These are phyloP conservation scores for Dendrolimus pini DNA, from an alignment of 2,888 invertebrate genomes.

Conservation along the genomic window DNA sequence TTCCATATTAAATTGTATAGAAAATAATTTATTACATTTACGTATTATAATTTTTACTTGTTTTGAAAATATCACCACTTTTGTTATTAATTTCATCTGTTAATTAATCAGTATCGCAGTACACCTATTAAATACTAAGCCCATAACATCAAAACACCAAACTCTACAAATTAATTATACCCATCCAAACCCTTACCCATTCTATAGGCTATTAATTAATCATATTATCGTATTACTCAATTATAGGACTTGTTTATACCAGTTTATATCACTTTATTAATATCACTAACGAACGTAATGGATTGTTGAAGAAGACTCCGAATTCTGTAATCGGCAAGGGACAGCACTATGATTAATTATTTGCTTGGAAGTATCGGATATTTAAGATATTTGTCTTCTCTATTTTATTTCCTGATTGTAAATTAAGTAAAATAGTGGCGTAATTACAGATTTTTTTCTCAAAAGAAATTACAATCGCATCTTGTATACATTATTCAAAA, in stretches of 20 bases:
- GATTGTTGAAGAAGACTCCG: conserved; percentile 26
- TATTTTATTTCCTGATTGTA: no score
- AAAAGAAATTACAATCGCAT: background rate
- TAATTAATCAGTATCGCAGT: no score
- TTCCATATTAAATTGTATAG: no score
- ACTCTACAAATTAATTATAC: background rate
- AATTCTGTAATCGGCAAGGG: conserved; percentile 6
- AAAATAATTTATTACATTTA: no score
- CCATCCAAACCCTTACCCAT: conserved; percentile 9
- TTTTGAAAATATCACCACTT: no score
- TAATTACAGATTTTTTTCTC: no score
- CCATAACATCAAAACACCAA: background rate
- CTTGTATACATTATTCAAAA: background rate
- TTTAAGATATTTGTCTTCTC: background rate
- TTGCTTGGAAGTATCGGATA: conserved; percentile 1
- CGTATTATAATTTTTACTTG: no score
- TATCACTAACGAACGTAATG: conserved; percentile 35
- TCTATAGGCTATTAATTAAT: conserved; percentile 30
- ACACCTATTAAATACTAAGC: no score
- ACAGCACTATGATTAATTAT: conserved; percentile 1
- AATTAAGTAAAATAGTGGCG: no score
- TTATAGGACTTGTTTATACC: conserved; percentile 35
- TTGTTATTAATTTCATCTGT: no score
- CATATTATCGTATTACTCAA: conserved; percentile 47
- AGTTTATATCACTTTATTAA: conserved; percentile 22